These are phyloP conservation scores for Graptemys geographica DNA, from an alignment of 2,797 vertebrate species.

Conservation along the genomic window DNA sequence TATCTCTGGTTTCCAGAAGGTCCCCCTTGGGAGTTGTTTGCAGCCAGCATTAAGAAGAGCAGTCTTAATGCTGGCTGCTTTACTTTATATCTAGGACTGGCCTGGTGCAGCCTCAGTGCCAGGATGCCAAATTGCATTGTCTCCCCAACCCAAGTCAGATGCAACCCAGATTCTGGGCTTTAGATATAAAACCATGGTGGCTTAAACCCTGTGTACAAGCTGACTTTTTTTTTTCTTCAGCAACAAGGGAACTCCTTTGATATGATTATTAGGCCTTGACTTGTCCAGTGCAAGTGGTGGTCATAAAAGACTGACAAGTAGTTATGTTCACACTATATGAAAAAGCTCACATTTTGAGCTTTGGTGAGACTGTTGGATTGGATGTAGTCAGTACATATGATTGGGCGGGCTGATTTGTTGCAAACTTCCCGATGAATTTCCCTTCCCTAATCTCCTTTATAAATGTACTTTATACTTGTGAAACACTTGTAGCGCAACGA, in stretches of 20 bases:
- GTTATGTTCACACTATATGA: neutral
- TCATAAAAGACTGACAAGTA: neutral
- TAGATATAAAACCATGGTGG: neutral
- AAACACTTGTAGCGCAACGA: neutral
- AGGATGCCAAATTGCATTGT: neutral
- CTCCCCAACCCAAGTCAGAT: neutral
- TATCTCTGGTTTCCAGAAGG: neutral
- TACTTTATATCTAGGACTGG: neutral
- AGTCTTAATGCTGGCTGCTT: neutral
- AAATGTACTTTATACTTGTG: neutral
- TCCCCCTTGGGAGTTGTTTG: neutral
- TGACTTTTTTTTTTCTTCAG: neutral
- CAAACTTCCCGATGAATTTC: neutral
- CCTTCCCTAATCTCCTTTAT: neutral
- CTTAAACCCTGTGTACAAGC: neutral
- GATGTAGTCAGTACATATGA: neutral
- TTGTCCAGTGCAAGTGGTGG: neutral
- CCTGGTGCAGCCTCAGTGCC: neutral
- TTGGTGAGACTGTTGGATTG: neutral
- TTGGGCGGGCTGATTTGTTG: neutral
- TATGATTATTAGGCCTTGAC: neutral
- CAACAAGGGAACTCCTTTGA: neutral
- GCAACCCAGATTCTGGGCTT: neutral
- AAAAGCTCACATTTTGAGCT: neutral
- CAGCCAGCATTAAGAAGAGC: neutral